Evolutionary conservation across 2,888 invertebrate genomes (phyloP).

Genomic region (Coleophora flavipennella): DNA sequence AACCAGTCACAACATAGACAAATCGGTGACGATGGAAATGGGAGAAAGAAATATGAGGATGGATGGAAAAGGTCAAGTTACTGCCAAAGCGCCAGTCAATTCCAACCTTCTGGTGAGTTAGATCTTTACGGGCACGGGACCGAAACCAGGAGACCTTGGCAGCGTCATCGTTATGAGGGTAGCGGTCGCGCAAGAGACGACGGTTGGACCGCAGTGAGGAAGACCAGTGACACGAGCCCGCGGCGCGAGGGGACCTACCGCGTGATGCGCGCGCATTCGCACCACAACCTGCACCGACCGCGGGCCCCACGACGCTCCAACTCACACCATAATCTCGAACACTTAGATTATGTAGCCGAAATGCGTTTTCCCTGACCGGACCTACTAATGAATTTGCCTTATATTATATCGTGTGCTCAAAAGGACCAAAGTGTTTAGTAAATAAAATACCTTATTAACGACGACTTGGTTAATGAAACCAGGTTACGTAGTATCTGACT

Average conservation of each 20-base stretch:
- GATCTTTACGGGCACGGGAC: conserved; percentile 78
- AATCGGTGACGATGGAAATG: conserved; percentile 70
- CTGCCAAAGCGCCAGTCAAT: conserved; percentile 69
- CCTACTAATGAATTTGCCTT: conserved; percentile 14
- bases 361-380: conserved; percentile 75
- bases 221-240: conserved; percentile 53
- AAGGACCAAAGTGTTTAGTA: conserved; percentile 62
- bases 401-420: conserved; percentile 58
- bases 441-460: conserved; percentile 10
- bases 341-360: conserved; percentile 75
- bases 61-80: conserved; percentile 80
- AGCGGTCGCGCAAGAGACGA: conserved; percentile 49
- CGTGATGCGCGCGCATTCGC: conserved; percentile 74
- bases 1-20: conserved; percentile 80
- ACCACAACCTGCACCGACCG: conserved; percentile 74
- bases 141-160: conserved; percentile 61
- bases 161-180: conserved; percentile 58
- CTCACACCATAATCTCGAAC: conserved; percentile 77
- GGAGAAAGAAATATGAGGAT: conserved; percentile 75
- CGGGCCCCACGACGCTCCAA: conserved; percentile 70
- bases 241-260: conserved; percentile 61
- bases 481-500: too few relatives aligned
- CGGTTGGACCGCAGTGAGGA: conserved; percentile 43
- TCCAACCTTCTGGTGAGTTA: conserved; percentile 75
- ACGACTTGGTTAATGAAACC: too few relatives aligned